Evolutionary conservation across 2,113 vertebrate species (phyloP).

Genomic region (Carettochelys insculpta): DNA sequence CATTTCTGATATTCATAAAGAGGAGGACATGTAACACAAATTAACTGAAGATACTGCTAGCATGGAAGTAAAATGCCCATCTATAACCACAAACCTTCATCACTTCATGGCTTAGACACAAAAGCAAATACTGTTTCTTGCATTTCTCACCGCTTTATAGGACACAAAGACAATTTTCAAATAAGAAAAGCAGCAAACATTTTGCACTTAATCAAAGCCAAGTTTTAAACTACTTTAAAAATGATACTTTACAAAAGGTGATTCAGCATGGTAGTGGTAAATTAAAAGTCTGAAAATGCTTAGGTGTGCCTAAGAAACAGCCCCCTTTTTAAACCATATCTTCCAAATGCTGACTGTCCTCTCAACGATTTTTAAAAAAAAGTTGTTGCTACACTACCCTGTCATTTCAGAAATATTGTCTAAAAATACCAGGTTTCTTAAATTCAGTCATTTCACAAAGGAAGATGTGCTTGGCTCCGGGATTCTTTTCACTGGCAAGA

Average conservation of each 20-base stretch:
- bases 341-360: neutral
- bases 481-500: constrained; percentile 59
- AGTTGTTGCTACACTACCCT: neutral
- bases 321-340: neutral
- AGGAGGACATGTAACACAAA: neutral
- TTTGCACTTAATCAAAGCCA: neutral
- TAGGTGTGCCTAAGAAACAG: neutral
- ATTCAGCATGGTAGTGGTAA: neutral
- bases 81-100: neutral
- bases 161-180: neutral
- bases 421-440: constrained; percentile 30
- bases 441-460: neutral
- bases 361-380: neutral
- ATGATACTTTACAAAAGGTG: neutral
- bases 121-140: neutral
- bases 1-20: neutral
- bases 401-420: neutral
- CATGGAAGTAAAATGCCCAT: neutral
- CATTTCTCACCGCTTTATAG: neutral
- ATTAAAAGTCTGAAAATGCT: neutral
- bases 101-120: neutral
- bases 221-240: neutral
- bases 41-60: neutral
- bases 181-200: neutral
- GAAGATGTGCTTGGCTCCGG: constrained; percentile 56